A percentile compares a stretch with the other conserved stretches of the same genome.
phyloP scores from a whole-genome alignment of 2,113 vertebrate genomes.

The Motacilla tschutschensis region DNA sequence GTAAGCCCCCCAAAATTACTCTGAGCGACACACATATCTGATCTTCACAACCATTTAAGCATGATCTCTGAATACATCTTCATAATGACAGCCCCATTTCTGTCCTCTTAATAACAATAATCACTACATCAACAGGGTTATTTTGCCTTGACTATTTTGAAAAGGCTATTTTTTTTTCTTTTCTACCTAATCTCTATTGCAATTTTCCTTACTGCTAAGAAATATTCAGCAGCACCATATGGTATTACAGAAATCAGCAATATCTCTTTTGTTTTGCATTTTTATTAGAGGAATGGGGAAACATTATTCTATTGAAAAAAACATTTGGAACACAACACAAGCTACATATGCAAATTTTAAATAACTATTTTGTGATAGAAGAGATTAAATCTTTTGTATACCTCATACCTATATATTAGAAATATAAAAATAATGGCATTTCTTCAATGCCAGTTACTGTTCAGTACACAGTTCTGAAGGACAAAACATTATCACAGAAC shows the following conservation, averaged over 20 bases:
- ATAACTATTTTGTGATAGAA: background rate
- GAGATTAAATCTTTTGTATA: background rate
- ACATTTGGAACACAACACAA: background rate
- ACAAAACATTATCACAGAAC: background rate
- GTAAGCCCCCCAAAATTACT: slow-evolving; percentile 37
- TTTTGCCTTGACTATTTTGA: slow-evolving; percentile 53
- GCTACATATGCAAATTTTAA: background rate
- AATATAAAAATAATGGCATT: background rate
- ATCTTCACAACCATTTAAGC: slow-evolving; percentile 53
- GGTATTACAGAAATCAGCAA: background rate
- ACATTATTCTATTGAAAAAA: background rate
- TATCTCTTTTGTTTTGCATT: background rate
- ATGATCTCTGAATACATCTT: slow-evolving; percentile 42
- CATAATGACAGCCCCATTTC: slow-evolving; percentile 60
- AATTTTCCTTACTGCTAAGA: slow-evolving; percentile 21
- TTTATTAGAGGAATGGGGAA: background rate
- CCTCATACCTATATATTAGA: background rate
- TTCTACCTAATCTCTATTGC: background rate
- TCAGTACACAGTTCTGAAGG: background rate
- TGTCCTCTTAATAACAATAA: slow-evolving; percentile 60
- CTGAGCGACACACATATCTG: background rate
- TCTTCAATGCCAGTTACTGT: background rate
- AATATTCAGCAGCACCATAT: slow-evolving; percentile 1
- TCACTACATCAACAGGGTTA: slow-evolving; percentile 50
- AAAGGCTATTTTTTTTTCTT: slow-evolving; percentile 8